Conservation (phyloP, 2,113 vertebrate species). For the Centropristis striata region DNA sequence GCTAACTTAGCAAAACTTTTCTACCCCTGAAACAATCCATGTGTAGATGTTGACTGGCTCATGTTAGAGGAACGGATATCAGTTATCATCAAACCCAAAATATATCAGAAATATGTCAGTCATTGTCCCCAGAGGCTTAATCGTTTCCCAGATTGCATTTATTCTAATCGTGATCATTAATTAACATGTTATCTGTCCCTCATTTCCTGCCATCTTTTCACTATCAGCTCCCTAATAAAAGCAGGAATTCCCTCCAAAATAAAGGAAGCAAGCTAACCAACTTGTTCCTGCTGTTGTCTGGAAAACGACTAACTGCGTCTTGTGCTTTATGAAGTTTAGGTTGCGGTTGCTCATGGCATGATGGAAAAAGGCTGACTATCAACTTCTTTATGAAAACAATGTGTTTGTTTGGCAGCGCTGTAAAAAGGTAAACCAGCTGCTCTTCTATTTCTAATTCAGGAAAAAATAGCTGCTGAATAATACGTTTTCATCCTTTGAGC, state of each 20-base stretch:
- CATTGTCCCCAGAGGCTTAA: too few species aligned
- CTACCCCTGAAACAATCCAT: too few species aligned
- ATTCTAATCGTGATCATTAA: too few species aligned
- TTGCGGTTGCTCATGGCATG: not conserved
- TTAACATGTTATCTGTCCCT: not conserved
- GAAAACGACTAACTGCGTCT: not conserved
- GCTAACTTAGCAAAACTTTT: too few species aligned
- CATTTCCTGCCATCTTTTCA: not conserved
- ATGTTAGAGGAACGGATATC: too few species aligned
- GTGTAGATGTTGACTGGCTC: too few species aligned
- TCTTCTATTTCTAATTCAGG: not conserved
- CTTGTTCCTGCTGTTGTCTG: not conserved
- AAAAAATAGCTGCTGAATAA: not conserved
- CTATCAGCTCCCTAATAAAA: not conserved
- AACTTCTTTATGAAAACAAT: constrained; percentile 11
- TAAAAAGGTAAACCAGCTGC: not conserved
- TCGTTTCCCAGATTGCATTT: too few species aligned
- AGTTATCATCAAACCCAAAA: too few species aligned
- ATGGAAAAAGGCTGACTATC: not conserved
- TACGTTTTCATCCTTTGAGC: not conserved
- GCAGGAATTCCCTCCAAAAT: not conserved
- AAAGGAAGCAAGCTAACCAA: not conserved
- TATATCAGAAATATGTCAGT: too few species aligned
- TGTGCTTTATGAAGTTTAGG: not conserved
- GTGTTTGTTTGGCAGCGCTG: not conserved